phyloP scores from a whole-genome alignment of 2,888 invertebrate genomes.

The Dyspetes luteomarginatus region DNA sequence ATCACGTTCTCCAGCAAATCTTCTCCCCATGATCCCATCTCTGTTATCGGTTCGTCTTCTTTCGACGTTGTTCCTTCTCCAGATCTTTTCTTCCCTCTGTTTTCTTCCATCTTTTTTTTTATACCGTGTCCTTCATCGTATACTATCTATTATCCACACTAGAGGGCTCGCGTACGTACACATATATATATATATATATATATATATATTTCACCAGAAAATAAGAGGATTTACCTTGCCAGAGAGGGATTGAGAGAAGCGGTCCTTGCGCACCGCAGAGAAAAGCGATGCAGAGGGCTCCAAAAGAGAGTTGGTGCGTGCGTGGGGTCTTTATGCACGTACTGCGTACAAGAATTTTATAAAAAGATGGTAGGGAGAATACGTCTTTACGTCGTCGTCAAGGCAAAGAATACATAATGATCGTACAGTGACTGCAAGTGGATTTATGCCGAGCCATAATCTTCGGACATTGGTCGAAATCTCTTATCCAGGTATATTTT shows the following conservation, averaged over 20 bases:
- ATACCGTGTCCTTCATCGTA: conserved; percentile 38
- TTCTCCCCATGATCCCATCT: not conserved
- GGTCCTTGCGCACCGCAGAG: conserved; percentile 5
- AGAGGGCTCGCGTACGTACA: too few relatives aligned
- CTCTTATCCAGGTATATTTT: not conserved
- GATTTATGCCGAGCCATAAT: conserved; percentile 75
- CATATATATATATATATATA: too few relatives aligned
- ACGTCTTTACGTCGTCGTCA: conserved; percentile 28
- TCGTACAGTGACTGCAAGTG: conserved; percentile 65
- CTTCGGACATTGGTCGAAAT: conserved; percentile 63
- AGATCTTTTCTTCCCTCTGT: not conserved
- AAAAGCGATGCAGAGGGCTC: too few relatives aligned
- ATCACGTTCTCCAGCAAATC: conserved; percentile 14
- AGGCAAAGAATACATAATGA: conserved; percentile 32
- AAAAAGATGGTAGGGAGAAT: too few relatives aligned
- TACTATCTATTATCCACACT: conserved; percentile 51
- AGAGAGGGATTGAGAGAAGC: conserved; percentile 38
- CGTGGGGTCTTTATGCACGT: not conserved
- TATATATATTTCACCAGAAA: conserved; percentile 14
- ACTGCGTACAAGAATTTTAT: not conserved
- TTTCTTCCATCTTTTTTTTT: conserved; percentile 27
- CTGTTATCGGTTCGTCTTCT: conserved; percentile 53
- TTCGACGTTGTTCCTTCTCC: conserved; percentile 28
- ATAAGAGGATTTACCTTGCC: conserved; percentile 45
- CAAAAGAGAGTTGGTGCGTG: too few relatives aligned